Base-by-base conservation (phyloP, 1,140 invertebrate species). In the Acyrthosiphon pisum region DNA sequence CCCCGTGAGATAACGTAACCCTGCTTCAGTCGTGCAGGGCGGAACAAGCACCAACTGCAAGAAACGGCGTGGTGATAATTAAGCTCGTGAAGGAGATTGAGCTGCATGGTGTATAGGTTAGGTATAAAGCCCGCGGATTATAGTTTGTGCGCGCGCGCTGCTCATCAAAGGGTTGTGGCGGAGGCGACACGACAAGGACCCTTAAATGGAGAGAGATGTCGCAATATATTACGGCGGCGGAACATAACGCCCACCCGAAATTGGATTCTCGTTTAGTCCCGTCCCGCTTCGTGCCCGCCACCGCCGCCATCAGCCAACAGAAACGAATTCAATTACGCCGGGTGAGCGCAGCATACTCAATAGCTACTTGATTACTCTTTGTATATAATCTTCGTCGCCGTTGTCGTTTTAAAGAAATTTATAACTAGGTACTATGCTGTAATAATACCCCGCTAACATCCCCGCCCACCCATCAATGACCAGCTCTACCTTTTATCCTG, bases 251-350 rank as follows among this genome's bases (percentile, higher is more conserved):
- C 30, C 76, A 92, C 60, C 9, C 76, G 35, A 83, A 92, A 92
- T 92, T 92, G 91, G 46, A 92, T 92, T 92, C 90, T 91, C 90
- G 41, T 91, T 91, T 91, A 91, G 60, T 48, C 56, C 60, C 18
- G 20, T 35, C 88, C 88, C 11, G 14, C n/a, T 48, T 35, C 22
- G 22, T 53, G 23, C 9, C n/a, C 35, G 14, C 50, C 50, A 37
- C 88, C 50, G 0, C 88, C 35, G 0, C 35, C 35, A 20, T 11
- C 35, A 35, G 44, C n/a, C 46, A 37, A 89, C 20, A 46, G 68
- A 83, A 92, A 50, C 68, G 68, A 92, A 92, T 92, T 92, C 91
- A 92, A 92, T 92, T 92, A 50, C 22, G 60, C 22, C 20, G 44
- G 46, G 46, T 3, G 30, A 41, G 9, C 23, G 44, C 18, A 23